Conservation (phyloP, 2,888 invertebrate genomes). For the Ophonus ardosiacus region DNA sequence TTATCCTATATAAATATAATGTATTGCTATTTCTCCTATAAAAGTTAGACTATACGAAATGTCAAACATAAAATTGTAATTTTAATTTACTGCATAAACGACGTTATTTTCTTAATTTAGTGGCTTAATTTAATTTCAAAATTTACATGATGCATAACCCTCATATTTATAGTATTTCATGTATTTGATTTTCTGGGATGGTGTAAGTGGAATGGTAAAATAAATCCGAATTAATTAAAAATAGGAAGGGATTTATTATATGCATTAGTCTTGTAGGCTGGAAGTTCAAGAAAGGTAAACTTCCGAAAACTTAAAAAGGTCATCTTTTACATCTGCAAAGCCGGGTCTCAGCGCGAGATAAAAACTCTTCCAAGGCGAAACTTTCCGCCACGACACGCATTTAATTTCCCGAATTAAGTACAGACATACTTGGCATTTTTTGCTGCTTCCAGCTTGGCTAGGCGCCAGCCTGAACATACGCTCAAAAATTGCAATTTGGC, state of each 20-base stretch:
- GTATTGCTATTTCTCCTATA: too few relatives aligned
- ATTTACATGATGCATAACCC: too few relatives aligned
- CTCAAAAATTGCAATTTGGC: conserved; percentile 41
- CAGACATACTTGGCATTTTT: conserved; percentile 40
- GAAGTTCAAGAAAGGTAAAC: conserved; percentile 44
- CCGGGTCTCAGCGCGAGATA: conserved; percentile 30
- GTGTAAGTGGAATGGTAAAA: neutral
- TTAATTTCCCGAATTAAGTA: conserved; percentile 52
- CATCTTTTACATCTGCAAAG: conserved; percentile 29
- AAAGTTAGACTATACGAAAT: too few relatives aligned
- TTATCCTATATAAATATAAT: too few relatives aligned
- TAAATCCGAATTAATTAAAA: neutral
- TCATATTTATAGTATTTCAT: too few relatives aligned
- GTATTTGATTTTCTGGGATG: neutral
- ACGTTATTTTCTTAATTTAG: too few relatives aligned
- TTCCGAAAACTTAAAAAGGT: conserved; percentile 43
- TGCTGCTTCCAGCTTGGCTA: conserved; percentile 4
- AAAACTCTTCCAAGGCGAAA: conserved; percentile 11
- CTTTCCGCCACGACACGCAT: conserved; percentile 43
- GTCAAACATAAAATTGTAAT: too few relatives aligned
- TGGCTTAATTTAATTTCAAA: too few relatives aligned
- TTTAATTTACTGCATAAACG: too few relatives aligned
- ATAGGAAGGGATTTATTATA: neutral
- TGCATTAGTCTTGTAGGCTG: conserved; percentile 20
- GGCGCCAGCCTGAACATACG: conserved; percentile 22